phyloP scores from a whole-genome alignment of 2,113 vertebrate genomes.

The Kryptolebias marmoratus region DNA sequence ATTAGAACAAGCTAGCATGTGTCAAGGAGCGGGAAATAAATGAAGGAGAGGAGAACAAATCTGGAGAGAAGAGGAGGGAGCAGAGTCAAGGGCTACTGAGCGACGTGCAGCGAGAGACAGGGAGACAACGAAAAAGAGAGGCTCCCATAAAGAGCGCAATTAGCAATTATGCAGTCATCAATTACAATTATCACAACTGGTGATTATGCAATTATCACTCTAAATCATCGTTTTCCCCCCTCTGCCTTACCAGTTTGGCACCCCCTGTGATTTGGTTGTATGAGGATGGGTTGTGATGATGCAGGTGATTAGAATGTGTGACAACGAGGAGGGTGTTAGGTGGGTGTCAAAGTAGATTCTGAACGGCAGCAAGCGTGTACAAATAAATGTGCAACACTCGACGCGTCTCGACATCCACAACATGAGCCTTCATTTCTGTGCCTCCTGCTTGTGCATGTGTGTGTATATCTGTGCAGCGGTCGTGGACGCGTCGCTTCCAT shows the following conservation, averaged over 20 bases:
- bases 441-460: conserved; percentile 1
- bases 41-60: conserved; percentile 51
- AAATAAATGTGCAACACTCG: conserved; percentile 19
- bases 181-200: conserved; percentile 84
- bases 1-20: conserved; percentile 26
- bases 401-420: conserved; percentile 29
- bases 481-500: conserved; percentile 26
- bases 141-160: conserved; percentile 76
- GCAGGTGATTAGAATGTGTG: conserved; percentile 72
- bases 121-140: conserved; percentile 67
- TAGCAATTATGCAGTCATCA: conserved; percentile 82
- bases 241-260: conserved; percentile 69
- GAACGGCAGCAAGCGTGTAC: conserved; percentile 1
- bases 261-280: conserved; percentile 73
- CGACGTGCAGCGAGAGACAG: conserved; percentile 42
- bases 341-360: conserved; percentile 30
- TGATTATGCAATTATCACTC: conserved; percentile 83
- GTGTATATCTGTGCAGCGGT: conserved; percentile 7
- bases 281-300: conserved; percentile 65
- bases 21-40: conserved; percentile 42
- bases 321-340: conserved; percentile 47
- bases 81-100: conserved; percentile 44
- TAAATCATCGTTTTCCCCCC: conserved; percentile 75
- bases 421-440: background rate
- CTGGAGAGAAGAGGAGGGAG: conserved; percentile 37